A percentile compares a stretch with the other conserved stretches of the same genome.
Evolutionary conservation across 2,113 vertebrate species (phyloP).

Genomic region (Heliornis fulica): DNA sequence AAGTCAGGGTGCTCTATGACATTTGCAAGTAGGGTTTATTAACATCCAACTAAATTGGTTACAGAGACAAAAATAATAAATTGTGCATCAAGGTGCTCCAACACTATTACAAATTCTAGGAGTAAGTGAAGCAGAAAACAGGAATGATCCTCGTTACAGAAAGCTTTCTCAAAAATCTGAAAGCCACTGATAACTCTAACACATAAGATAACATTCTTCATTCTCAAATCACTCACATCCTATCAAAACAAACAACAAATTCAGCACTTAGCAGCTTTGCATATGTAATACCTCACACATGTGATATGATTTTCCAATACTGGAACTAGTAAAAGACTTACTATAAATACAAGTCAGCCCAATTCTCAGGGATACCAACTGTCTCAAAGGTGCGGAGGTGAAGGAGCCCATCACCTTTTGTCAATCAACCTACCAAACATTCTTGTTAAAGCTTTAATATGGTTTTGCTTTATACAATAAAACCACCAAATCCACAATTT

Average conservation of each 20-base stretch:
- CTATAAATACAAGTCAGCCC: background rate
- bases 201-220: background rate
- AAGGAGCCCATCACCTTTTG: background rate
- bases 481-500: conserved; percentile 29
- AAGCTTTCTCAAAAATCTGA: background rate
- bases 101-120: background rate
- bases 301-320: background rate
- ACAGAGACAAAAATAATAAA: conserved; percentile 45
- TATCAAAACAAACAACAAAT: background rate
- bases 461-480: background rate
- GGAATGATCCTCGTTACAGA: background rate
- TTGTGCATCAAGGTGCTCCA: background rate
- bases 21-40: conserved; percentile 56
- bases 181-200: background rate
- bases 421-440: background rate
- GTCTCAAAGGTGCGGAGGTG: background rate
- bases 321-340: background rate
- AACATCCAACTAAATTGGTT: conserved; percentile 32
- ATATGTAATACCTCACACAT: background rate
- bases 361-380: background rate
- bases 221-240: background rate
- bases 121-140: conserved; percentile 9
- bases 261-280: conserved; percentile 8
- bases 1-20: conserved; percentile 10
- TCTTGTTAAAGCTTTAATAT: background rate